Percentiles rank a stretch among this genome's conserved stretches.
These are phyloP conservation scores for Volucella inflata DNA, from an alignment of 2,888 invertebrate genomes.

Conservation along the genomic window DNA sequence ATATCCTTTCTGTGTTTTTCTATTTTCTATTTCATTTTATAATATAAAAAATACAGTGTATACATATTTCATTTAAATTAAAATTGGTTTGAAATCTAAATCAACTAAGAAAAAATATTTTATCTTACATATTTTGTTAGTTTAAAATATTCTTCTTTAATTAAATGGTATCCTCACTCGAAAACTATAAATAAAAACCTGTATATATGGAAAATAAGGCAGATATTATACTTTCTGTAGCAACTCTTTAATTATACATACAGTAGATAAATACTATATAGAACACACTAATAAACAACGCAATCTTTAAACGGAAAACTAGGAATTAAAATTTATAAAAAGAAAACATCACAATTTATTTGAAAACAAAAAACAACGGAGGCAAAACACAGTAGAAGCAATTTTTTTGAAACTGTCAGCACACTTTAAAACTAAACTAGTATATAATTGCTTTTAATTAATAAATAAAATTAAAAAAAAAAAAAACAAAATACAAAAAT, in stretches of 20 bases:
- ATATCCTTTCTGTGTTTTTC: not conserved
- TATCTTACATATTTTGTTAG: not conserved
- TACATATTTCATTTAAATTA: slow-evolving; percentile 2
- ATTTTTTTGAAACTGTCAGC: slow-evolving; percentile 10
- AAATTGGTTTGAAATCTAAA: not conserved
- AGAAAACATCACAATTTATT: not conserved
- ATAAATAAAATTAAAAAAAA: slow-evolving; percentile 10
- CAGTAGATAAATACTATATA: slow-evolving; percentile 13
- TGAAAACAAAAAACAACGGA: not conserved
- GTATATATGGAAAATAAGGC: not conserved
- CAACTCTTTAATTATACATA: not conserved
- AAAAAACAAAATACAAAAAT: slow-evolving; percentile 8
- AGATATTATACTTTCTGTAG: not conserved
- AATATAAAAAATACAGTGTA: not conserved
- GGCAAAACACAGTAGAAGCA: slow-evolving; percentile 9
- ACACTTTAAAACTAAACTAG: slow-evolving; percentile 23
- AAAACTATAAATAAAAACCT: not conserved
- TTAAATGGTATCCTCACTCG: too few species aligned
- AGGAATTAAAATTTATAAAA: slow-evolving; percentile 7
- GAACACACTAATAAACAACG: slow-evolving; percentile 29
- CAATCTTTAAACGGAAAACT: slow-evolving; percentile 12
- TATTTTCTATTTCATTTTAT: not conserved
- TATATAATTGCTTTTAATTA: slow-evolving; percentile 24
- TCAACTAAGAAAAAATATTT: too few species aligned
- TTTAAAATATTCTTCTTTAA: not conserved